Evolutionary conservation across 92 coral and sea anemone species (phyloP).

Genomic region (Meandrina meandrites): DNA sequence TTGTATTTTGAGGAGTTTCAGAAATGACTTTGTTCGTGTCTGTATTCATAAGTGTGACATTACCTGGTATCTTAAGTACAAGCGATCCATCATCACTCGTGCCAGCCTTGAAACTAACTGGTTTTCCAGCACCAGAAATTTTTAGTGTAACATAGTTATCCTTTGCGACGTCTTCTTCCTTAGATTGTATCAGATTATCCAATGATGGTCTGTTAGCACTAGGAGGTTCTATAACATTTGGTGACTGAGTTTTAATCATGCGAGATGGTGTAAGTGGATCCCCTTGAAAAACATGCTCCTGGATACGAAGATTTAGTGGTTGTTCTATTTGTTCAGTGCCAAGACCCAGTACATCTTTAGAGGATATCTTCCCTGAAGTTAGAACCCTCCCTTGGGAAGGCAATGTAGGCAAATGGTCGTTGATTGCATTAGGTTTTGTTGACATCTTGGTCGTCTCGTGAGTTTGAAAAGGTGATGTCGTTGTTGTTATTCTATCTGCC

Average conservation of each 20-base stretch:
- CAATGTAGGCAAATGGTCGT: constrained; percentile 4
- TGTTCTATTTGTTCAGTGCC: background rate
- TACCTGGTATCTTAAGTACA: constrained; percentile 67
- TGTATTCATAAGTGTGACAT: constrained; percentile 50
- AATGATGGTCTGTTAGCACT: background rate
- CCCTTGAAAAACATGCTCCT: constrained; percentile 19
- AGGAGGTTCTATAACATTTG: background rate
- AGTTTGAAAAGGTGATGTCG: constrained; percentile 9
- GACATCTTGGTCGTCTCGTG: background rate
- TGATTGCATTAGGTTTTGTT: background rate
- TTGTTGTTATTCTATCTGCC: constrained; percentile 14
- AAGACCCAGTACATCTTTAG: background rate
- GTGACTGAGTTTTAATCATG: constrained; percentile 18
- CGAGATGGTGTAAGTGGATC: background rate
- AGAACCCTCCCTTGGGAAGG: constrained; percentile 13
- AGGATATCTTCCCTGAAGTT: constrained; percentile 30
- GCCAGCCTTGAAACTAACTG: constrained; percentile 86
- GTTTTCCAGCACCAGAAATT: constrained; percentile 75
- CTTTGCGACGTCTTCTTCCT: background rate
- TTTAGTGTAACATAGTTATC: constrained; percentile 59
- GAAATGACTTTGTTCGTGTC: constrained; percentile 3
- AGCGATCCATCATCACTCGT: constrained; percentile 81
- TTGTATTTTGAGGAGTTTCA: background rate
- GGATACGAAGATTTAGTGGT: background rate
- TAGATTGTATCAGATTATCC: background rate